Evolutionary conservation across 2,113 vertebrate species (phyloP).

Genomic region (Australoheros scitulus): DNA sequence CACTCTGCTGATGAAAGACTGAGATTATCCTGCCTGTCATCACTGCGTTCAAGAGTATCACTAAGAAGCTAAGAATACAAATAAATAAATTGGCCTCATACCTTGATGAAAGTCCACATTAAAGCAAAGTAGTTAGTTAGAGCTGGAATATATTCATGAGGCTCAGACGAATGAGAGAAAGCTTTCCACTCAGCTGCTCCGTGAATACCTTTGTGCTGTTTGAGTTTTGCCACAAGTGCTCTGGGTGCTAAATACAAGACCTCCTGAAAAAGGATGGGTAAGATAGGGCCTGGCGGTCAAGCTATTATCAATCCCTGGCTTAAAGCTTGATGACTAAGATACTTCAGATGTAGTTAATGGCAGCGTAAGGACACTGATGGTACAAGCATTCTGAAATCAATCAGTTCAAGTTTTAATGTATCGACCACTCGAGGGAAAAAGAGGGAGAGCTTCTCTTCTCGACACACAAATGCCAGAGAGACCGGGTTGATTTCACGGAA

Average conservation of each 20-base stretch:
- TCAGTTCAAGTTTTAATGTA: conserved; percentile 86
- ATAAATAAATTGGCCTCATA: conserved; percentile 82
- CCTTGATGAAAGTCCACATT: conserved; percentile 80
- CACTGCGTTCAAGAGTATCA: conserved; percentile 75
- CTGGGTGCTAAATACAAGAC: conserved; percentile 80
- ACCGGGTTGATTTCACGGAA: conserved; percentile 74
- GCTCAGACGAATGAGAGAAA: conserved; percentile 74
- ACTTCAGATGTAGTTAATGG: conserved; percentile 81
- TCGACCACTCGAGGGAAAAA: conserved; percentile 77
- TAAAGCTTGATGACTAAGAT: conserved; percentile 80
- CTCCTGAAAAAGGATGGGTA: conserved; percentile 82
- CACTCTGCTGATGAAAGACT: conserved; percentile 83
- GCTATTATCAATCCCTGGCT: conserved; percentile 83
- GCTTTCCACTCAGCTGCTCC: conserved; percentile 78
- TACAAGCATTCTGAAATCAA: conserved; percentile 81
- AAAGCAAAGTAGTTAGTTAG: conserved; percentile 80
- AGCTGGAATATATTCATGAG: conserved; percentile 83
- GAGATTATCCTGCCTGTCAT: conserved; percentile 77
- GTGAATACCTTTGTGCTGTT: conserved; percentile 80
- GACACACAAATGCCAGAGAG: conserved; percentile 72
- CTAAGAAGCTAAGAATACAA: conserved; percentile 77
- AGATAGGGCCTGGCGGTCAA: conserved; percentile 82
- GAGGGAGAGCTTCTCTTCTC: conserved; percentile 79
- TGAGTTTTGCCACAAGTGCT: conserved; percentile 80
- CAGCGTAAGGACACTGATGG: conserved; percentile 76